These are phyloP conservation scores for Drosophila nikananu DNA, from an alignment of 1,140 invertebrate species.

Conservation along the genomic window DNA sequence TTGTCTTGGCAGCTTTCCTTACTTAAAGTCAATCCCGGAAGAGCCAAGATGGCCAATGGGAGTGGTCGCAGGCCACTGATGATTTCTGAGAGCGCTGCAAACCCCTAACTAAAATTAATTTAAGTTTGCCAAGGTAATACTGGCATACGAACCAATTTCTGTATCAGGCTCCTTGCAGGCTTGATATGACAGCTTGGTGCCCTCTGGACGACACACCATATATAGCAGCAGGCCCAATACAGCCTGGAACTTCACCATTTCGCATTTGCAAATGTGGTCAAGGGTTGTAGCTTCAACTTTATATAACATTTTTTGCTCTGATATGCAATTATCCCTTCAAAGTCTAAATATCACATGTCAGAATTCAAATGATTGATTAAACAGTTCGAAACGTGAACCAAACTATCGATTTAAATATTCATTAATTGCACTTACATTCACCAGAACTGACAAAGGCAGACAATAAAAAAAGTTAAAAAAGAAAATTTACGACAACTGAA, in stretches of 20 bases:
- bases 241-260: constrained; percentile 37
- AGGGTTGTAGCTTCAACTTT: constrained; percentile 18
- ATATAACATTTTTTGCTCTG: constrained; percentile 54
- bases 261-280: neutral
- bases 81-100: constrained; percentile 77
- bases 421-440: neutral
- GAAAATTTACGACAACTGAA: too few relatives aligned
- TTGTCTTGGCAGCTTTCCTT: constrained; percentile 36
- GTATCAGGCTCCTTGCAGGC: constrained; percentile 59
- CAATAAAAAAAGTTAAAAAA: neutral
- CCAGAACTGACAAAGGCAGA: neutral
- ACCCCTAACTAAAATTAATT: neutral
- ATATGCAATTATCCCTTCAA: constrained; percentile 64
- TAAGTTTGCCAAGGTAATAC: neutral
- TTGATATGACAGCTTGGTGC: constrained; percentile 20
- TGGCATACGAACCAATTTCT: constrained; percentile 44
- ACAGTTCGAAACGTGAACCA: neutral
- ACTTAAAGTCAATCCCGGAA: constrained; percentile 13
- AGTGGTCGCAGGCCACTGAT: constrained; percentile 66
- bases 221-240: constrained; percentile 3
- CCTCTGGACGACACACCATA: constrained; percentile 12
- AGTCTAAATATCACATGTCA: constrained; percentile 63
- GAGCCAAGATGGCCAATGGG: constrained; percentile 62
- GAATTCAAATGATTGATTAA: constrained; percentile 2
- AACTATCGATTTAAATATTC: neutral